Base-by-base conservation (phyloP, 2,113 vertebrate genomes). In the Garra rufa region DNA sequence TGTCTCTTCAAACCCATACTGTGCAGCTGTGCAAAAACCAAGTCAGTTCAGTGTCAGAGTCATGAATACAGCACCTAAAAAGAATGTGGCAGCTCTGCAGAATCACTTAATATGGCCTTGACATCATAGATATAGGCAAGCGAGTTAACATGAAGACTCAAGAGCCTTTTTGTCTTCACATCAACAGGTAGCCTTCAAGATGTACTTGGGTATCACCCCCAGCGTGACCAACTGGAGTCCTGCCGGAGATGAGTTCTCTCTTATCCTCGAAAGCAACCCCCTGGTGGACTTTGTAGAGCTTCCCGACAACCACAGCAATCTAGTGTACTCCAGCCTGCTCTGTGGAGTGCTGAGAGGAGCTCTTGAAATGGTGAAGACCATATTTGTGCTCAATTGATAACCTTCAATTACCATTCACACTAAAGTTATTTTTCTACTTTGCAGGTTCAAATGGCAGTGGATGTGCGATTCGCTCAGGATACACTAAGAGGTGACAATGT, bases 211-310 rank as follows among this genome's bases (percentile, higher is more conserved):
- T 85, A 93, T 97, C 92, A 99, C 98, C 78, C 98, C 98, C 0
- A 98, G 96, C 84, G 96, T 99, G 94, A 99, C 97, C 90, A 99
- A 99, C 90, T 99, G 98, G 98, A 99, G 97, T 90, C 97, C 98
- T 14, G 97, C 96, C 10, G 98, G 98, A 0, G 98, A 99, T 0
- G 98, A 99, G 86, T 99, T 99, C 94, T 99, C 98, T 74, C 96
- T 99, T 85, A 98, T 99, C 88, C 90, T 99, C 81, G 98, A 99
- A 92, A 99, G 95, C 88, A 99, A 99, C 92, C 98, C 98, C 0
- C 89, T 99, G 91, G 98, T 98, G 81, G 98, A 99, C 92, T 99
- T 99, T 69, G 98, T 99, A 85, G 98, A 99, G 92, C 95, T 99
- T 82, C 98, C 98, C 0, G 98, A 99, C 90, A 98, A 96, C 92